phyloP scores from a whole-genome alignment of 2,888 invertebrate genomes.

The Opisthograptis luteolata region DNA sequence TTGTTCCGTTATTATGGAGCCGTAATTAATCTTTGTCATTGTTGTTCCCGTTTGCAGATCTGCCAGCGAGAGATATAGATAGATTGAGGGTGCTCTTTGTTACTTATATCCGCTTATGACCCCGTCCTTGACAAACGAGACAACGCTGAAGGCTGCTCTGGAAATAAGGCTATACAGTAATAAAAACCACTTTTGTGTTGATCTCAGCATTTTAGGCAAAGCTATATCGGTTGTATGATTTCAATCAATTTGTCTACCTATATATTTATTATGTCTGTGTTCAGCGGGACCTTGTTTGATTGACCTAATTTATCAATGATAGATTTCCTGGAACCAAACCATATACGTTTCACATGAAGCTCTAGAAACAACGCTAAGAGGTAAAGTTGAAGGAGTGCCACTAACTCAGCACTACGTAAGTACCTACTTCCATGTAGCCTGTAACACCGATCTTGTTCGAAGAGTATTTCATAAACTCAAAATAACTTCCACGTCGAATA shows the following conservation, averaged over 20 bases:
- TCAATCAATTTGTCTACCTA: conserved; percentile 2
- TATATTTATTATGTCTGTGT: too few relatives aligned
- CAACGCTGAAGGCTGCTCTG: conserved; percentile 29
- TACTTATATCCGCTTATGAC: conserved; percentile 45
- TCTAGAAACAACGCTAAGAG: background rate
- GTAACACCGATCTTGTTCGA: background rate
- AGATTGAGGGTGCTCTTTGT: conserved; percentile 41
- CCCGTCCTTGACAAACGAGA: conserved; percentile 32
- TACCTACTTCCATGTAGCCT: background rate
- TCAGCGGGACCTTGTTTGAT: too few relatives aligned
- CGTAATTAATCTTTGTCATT: conserved; percentile 76
- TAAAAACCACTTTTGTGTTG: conserved; percentile 32
- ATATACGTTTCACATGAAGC: background rate
- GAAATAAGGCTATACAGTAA: conserved; percentile 30
- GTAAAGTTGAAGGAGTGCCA: background rate
- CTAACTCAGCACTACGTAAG: background rate
- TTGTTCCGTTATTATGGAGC: conserved; percentile 68
- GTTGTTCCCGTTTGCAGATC: conserved; percentile 65
- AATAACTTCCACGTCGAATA: conserved; percentile 43
- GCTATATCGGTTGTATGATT: background rate
- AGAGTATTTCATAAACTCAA: conserved; percentile 42
- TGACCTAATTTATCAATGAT: too few relatives aligned
- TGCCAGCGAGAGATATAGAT: conserved; percentile 50
- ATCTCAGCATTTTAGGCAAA: conserved; percentile 24
- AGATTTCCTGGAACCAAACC: too few relatives aligned